phyloP scores from a whole-genome alignment of 2,888 invertebrate genomes.

The Metacarcinus magister region DNA sequence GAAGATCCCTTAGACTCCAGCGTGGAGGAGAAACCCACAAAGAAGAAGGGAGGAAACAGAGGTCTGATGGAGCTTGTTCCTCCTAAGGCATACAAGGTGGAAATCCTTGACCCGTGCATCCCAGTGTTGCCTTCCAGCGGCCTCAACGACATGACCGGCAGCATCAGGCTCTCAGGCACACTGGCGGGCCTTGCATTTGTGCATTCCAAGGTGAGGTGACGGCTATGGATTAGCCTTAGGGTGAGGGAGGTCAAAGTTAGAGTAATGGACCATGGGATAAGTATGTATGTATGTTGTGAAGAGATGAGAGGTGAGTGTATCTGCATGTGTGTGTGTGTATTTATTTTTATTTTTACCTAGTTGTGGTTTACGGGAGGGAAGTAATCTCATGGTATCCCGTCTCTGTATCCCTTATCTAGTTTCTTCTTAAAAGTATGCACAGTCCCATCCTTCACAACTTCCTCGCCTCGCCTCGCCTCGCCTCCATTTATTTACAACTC shows the following conservation, averaged over 20 bases:
- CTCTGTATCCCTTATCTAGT: no score
- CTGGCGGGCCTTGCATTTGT: slow-evolving; percentile 91
- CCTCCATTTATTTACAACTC: no score
- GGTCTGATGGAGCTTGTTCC: slow-evolving; percentile 68
- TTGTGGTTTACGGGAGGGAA: no score
- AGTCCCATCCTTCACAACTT: no score
- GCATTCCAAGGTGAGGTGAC: slow-evolving; percentile 86
- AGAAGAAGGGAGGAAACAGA: slow-evolving; percentile 64
- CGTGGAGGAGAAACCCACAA: slow-evolving; percentile 67
- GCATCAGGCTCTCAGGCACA: slow-evolving; percentile 90
- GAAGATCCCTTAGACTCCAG: slow-evolving; percentile 63
- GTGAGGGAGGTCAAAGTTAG: not conserved
- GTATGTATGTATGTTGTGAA: not conserved
- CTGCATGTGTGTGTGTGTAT: no score
- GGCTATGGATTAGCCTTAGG: not conserved
- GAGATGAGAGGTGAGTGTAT: not conserved
- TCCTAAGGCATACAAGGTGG: slow-evolving; percentile 66
- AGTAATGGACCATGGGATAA: not conserved
- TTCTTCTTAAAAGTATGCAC: no score
- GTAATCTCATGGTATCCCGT: no score
- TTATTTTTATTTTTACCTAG: no score
- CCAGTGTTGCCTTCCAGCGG: slow-evolving; percentile 29
- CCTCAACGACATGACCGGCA: slow-evolving; percentile 87
- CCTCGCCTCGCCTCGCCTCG: no score
- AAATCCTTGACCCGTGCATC: slow-evolving; percentile 65